Evolutionary conservation across 2,888 invertebrate species (phyloP), one percentile per base, ranked within the genome.

Genomic region (Mesorhabditis belari): DNA sequence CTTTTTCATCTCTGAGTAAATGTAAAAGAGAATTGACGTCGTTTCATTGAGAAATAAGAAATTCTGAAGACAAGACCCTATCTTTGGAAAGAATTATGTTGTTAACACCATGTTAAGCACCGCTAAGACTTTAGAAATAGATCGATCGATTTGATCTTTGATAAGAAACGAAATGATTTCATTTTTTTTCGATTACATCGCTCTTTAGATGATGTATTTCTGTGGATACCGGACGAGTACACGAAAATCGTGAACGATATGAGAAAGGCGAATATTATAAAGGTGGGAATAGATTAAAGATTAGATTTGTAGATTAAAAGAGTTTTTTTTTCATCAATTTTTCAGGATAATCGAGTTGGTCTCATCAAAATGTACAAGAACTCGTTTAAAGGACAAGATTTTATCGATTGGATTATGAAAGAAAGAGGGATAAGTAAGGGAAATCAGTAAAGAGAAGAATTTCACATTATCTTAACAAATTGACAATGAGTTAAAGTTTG

Each of bases 341-440:
- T 35, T 35, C 2, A 77, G 54, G 79, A 66, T 53, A 54, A 66
- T 50, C 65, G 68, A 57, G 78, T 82, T 55, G 81, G 82, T 63
- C 61, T 70, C 24, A 51, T 57, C 21, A 71, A 62, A 28, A 59
- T 66, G 3, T 73, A 82, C 62, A 81, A 81, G 59, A 81, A 81
- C 60, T 78, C 82, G 4, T 83, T 83, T 72, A 80, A 74, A 59
- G 83, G 83, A 26, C 79, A 78, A 53, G 81, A 81, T n/a, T 81
- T 83, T 69, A 79, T 83, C 17, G 79, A 81, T 60, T 83, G 82
- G 83, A 74, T 83, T 19, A 78, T 81, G 54, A 75, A 76, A 53
- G 80, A 76, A 5, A 82, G 81, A 66, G 66, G 70, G 28, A 66
- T 82, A 52, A 81, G 83, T 83, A 67, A 60, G 74, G 69, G 51